These are phyloP conservation scores for Macquaria australasica DNA, from an alignment of 2,113 vertebrate genomes.

Conservation along the genomic window DNA sequence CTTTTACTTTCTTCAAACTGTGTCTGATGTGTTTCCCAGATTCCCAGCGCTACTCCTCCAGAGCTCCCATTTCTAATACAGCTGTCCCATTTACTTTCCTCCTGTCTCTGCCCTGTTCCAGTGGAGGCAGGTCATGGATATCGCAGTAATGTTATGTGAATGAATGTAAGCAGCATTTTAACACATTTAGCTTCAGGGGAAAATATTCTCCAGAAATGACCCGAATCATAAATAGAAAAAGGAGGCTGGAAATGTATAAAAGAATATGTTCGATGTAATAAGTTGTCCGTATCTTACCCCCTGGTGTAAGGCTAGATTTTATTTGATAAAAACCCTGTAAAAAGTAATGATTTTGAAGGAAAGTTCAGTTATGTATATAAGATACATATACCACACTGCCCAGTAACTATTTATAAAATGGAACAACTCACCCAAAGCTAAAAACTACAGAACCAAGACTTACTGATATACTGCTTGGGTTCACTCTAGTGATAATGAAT, in stretches of 20 bases:
- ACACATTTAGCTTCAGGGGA: conserved; percentile 54
- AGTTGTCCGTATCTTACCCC: conserved; percentile 38
- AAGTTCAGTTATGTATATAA: conserved; percentile 35
- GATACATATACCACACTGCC: conserved; percentile 3
- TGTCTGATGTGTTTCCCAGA: conserved; percentile 7
- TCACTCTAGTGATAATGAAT: not conserved
- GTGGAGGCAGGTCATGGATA: conserved; percentile 47
- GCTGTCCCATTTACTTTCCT: conserved; percentile 25
- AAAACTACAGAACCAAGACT: conserved; percentile 10
- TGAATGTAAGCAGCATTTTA: conserved; percentile 61
- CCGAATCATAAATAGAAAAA: conserved; percentile 52
- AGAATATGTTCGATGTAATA: conserved; percentile 45
- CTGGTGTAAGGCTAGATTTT: conserved; percentile 37
- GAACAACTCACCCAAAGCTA: conserved; percentile 19
- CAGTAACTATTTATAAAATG: conserved; percentile 22
- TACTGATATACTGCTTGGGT: not conserved
- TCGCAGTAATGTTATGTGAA: conserved; percentile 57
- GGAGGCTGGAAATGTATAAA: conserved; percentile 23
- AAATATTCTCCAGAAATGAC: conserved; percentile 38
- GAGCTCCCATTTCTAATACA: conserved; percentile 39
- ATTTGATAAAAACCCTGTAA: conserved; percentile 42
- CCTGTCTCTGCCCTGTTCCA: conserved; percentile 27
- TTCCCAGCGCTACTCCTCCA: not conserved
- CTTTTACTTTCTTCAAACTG: conserved; percentile 6
- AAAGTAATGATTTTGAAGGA: conserved; percentile 14